Evolutionary conservation across 2,888 invertebrate species (phyloP).

Genomic region (Xestia rhomboidea): DNA sequence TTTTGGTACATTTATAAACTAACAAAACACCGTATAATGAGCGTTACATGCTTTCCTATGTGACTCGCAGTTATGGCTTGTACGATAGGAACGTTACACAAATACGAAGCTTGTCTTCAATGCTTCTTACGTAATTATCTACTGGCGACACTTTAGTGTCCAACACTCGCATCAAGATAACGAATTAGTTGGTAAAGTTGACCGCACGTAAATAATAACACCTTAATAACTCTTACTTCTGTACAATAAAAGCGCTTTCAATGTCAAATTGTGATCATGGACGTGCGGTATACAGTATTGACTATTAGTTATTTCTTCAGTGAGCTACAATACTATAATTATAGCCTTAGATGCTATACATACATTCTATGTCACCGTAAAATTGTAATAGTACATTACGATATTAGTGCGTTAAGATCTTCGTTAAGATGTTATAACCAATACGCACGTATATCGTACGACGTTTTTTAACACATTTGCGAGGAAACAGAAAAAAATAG

Average conservation of each 20-base stretch:
- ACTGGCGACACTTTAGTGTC: constrained; percentile 23
- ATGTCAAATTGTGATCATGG: not conserved
- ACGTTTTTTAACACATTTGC: too few relatives aligned
- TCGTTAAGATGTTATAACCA: too few relatives aligned
- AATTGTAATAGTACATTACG: too few relatives aligned
- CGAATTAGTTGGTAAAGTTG: not conserved
- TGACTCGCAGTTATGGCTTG: constrained; percentile 67
- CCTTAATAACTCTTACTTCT: not conserved
- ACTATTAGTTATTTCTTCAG: not conserved
- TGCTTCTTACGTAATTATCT: constrained; percentile 27
- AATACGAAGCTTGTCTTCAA: constrained; percentile 28
- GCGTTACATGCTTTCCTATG: constrained; percentile 44
- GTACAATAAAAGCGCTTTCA: not conserved
- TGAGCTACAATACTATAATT: constrained; percentile 1
- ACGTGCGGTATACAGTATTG: constrained; percentile 2
- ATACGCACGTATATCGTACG: too few relatives aligned
- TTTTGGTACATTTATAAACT: constrained; percentile 64
- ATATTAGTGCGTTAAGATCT: too few relatives aligned
- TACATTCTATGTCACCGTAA: not conserved
- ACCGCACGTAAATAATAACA: constrained; percentile 9
- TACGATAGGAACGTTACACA: constrained; percentile 60
- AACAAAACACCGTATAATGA: constrained; percentile 47
- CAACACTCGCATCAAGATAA: constrained; percentile 2
- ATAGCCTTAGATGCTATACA: not conserved
- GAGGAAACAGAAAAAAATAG: too few relatives aligned